phyloP scores from a whole-genome alignment of 1,140 invertebrate genomes.

The Monomorium pharaonis region DNA sequence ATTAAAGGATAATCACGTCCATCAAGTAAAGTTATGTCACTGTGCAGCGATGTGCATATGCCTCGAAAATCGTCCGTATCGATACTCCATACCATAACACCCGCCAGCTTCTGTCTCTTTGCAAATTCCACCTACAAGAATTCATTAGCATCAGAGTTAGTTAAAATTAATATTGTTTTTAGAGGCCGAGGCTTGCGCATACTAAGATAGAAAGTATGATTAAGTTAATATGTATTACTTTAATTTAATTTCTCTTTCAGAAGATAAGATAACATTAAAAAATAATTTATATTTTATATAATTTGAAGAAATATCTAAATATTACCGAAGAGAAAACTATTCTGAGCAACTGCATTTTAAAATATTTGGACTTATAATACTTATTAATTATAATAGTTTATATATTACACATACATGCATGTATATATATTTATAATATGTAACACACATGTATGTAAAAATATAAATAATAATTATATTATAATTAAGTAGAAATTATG shows the following conservation, averaged over 20 bases:
- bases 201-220: neutral
- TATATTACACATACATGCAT: neutral
- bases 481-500: neutral
- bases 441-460: too few relatives aligned
- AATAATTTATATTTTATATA: neutral
- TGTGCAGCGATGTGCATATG: conserved; percentile 85
- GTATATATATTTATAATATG: neutral
- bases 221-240: neutral
- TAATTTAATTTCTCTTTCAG: neutral
- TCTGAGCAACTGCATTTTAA: neutral
- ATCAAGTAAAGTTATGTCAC: conserved; percentile 57
- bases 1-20: conserved; percentile 53
- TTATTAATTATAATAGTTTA: too few relatives aligned
- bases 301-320: neutral
- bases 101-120: conserved; percentile 87
- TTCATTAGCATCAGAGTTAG: neutral
- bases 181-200: neutral
- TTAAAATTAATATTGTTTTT: neutral
- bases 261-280: neutral
- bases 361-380: too few relatives aligned
- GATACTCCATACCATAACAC: conserved; percentile 94
- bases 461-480: neutral
- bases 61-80: conserved; percentile 92
- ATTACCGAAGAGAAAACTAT: neutral
- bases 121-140: conserved; percentile 79